These are phyloP conservation scores for Albula goreensis DNA, from an alignment of 2,113 vertebrate genomes.

Conservation along the genomic window DNA sequence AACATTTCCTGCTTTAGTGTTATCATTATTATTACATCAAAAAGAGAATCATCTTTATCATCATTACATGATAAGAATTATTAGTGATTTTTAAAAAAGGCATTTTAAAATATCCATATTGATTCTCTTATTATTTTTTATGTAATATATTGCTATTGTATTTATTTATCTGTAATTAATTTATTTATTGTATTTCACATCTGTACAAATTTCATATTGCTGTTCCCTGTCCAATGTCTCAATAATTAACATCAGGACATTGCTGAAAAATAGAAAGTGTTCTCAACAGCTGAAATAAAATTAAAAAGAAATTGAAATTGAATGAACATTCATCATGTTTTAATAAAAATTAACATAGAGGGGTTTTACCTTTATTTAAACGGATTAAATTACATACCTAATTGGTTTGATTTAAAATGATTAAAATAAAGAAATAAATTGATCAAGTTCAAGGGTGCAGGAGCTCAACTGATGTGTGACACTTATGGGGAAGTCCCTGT, in stretches of 20 bases:
- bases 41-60: no score
- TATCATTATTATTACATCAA: neutral
- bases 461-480: neutral
- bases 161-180: neutral
- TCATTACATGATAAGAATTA: neutral
- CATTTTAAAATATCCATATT: neutral
- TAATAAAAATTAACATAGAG: no score
- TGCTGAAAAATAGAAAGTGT: no score
- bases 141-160: neutral
- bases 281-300: no score
- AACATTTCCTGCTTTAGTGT: neutral
- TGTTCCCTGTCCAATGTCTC: no score
- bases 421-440: neutral
- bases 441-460: neutral
- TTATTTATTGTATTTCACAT: neutral
- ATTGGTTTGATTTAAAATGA: neutral
- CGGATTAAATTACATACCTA: no score
- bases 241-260: no score
- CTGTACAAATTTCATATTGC: no score
- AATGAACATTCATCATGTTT: no score
- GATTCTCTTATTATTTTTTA: neutral
- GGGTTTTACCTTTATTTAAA: no score
- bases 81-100: neutral
- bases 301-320: no score
- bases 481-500: neutral